Evolutionary conservation across 2,888 invertebrate species (phyloP), one percentile per base, ranked within the genome.

Genomic region (Neoscelio sp.): DNA sequence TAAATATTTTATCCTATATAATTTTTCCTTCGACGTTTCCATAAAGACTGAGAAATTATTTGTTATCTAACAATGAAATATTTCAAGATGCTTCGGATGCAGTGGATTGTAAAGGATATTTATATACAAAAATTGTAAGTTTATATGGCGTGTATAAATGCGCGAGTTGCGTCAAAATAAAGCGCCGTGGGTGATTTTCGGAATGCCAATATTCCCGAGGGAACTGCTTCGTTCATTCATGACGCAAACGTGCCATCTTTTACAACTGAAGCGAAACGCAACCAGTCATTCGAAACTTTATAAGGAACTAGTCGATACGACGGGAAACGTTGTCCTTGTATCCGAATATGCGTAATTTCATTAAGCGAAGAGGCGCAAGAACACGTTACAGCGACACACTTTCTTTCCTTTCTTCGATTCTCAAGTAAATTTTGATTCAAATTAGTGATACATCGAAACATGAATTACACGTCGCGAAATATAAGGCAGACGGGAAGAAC

Each of bases 231-330:
- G 44, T 44, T 44, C 60, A 60, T 42, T 60, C 18, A 60, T 60
- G 60, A 60, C 44, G 42, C 44, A 46, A 56, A 46, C 56, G 30
- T 23, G 56, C 13, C 52, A 46, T 68, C 56, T 44, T 65, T 65
- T 50, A 42, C 52, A 42, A 44, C 54, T 10, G 17, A 8, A 67
- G 67, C 33, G 40, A 54, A 67, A 54, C 44, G 44, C 42, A 54
- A 46, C 67, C 54, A 54, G 54, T 54, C 44, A 46, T 67, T 54
- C 44, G 30, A 33, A 60, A 60, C 26, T 46, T 46, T 46, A 20
- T 15, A 42, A 30, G 48, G 40, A 26, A 40, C n/a, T 56, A 28
- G n/a, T 12, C 5, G 13, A 26, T 40, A 18, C 13, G 33, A 35
- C 12, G 26, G 52, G 52, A 52, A 38, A 38, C 13, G 20, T 26